phyloP scores from a whole-genome alignment of 2,888 invertebrate species.

The Dromius quadrimaculatus region DNA sequence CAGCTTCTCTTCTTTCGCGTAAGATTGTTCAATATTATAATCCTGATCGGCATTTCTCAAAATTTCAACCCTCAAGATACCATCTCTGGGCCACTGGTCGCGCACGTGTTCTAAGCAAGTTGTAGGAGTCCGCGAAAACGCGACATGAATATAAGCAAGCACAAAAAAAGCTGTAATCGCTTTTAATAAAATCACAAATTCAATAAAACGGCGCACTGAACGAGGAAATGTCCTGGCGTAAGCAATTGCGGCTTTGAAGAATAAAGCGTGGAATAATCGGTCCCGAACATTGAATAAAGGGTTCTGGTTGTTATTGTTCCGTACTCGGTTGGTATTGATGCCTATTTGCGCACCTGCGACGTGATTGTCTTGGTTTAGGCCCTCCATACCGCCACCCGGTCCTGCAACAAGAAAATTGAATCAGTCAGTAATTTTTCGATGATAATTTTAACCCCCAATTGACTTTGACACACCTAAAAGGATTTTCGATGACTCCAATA shows the following conservation, averaged over 20 bases:
- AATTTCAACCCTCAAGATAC: constrained; percentile 93
- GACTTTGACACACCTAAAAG: too few species aligned
- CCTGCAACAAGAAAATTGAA: constrained; percentile 10
- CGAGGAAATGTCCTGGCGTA: constrained; percentile 93
- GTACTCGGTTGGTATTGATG: constrained; percentile 69
- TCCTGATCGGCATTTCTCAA: constrained; percentile 77
- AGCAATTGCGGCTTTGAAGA: constrained; percentile 90
- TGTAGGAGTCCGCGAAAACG: constrained; percentile 92
- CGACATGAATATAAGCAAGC: constrained; percentile 94
- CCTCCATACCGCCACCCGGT: constrained; percentile 49
- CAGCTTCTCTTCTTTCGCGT: constrained; percentile 83
- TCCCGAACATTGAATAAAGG: constrained; percentile 89
- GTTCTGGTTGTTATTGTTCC: constrained; percentile 76
- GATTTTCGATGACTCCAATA: too few species aligned
- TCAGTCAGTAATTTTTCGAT: too few species aligned
- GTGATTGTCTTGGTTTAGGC: constrained; percentile 67
- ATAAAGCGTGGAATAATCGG: constrained; percentile 93
- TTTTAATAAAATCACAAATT: constrained; percentile 85
- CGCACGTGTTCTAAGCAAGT: constrained; percentile 92
- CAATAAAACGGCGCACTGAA: constrained; percentile 84
- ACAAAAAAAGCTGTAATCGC: constrained; percentile 89
- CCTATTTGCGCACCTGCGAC: constrained; percentile 71
- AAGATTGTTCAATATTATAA: constrained; percentile 85
- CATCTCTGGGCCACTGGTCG: constrained; percentile 94
- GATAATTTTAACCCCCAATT: too few species aligned